Conservation (phyloP, 2,888 invertebrate genomes). For the Patella depressa region DNA sequence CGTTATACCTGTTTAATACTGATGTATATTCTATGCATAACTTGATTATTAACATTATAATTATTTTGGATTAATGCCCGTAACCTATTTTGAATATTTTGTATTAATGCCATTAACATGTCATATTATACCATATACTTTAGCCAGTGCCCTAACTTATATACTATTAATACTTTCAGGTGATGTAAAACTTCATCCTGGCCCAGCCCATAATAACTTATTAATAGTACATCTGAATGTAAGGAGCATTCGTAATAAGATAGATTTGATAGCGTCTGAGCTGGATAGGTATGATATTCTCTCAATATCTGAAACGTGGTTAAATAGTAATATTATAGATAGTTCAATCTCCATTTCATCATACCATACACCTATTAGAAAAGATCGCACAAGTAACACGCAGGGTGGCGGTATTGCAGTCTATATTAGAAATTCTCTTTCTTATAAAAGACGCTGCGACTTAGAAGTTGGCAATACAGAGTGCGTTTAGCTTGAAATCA, state of each 20-base stretch:
- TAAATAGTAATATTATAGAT: not conserved
- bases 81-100: no score
- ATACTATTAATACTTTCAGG: not conserved
- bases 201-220: not conserved
- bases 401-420: not conserved
- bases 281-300: not conserved
- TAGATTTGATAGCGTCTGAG: constrained; percentile 1
- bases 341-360: not conserved
- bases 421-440: not conserved
- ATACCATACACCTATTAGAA: not conserved
- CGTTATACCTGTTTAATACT: no score
- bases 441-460: not conserved
- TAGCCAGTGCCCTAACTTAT: no score
- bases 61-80: no score
- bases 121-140: no score
- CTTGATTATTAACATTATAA: no score
- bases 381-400: not conserved
- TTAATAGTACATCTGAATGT: constrained; percentile 6
- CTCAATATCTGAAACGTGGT: not conserved
- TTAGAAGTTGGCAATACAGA: constrained; percentile 5
- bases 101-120: no score
- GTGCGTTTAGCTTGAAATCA: constrained; percentile 4
- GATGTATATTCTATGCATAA: no score
- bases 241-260: not conserved
- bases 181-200: not conserved